Base-by-base conservation (phyloP, 1,140 invertebrate species). In the Euwallacea fornicatus region DNA sequence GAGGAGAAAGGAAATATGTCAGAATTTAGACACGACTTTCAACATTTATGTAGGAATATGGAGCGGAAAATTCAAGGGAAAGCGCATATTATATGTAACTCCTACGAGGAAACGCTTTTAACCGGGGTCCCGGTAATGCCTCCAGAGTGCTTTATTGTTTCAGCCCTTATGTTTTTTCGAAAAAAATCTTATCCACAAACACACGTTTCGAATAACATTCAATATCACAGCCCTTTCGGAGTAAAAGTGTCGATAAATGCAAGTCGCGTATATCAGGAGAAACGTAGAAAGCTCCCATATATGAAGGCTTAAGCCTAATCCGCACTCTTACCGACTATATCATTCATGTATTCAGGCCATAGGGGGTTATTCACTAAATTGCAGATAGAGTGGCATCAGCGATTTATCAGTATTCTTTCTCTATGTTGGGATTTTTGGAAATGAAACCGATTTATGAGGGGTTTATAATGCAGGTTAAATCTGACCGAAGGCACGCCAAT, bases 61-160 rank as follows among this genome's bases (percentile, higher is more conserved):
- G 33, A 64, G 56, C 43, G 64, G 64, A 58, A 66, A 66, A 66
- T 66, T 56, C 43, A 66, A 41, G 43, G 64, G 33, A 66, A 42
- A 44, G 42, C 64, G 21, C 21, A 33, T 33, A 33, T 33, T 33
- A 33, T 33, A 33, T 33, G 50, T 55, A 21, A 58, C 64, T 56
- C 42, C n/a, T 59, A 67, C 66, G 56, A 67, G 66, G 43, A 67
- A 67, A 67, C 54, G 55, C 66, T 67, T 67, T 67, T 67, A 67
- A 41, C 53, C 13, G 54, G 41, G 11, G 16, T 16, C 42, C 46
- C 54, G 42, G n/a, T 53, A 55, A 61, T 62, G 54, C 33, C 46
- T 9, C 7, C 43, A 21, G 33, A 62, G 41, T 63, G 60, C 47
- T 62, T 63, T 69, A 54, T 62, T 61, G 60, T 69, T 61, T 61